These are phyloP conservation scores for Volucella bombylans DNA, from an alignment of 2,888 invertebrate genomes.

Conservation along the genomic window DNA sequence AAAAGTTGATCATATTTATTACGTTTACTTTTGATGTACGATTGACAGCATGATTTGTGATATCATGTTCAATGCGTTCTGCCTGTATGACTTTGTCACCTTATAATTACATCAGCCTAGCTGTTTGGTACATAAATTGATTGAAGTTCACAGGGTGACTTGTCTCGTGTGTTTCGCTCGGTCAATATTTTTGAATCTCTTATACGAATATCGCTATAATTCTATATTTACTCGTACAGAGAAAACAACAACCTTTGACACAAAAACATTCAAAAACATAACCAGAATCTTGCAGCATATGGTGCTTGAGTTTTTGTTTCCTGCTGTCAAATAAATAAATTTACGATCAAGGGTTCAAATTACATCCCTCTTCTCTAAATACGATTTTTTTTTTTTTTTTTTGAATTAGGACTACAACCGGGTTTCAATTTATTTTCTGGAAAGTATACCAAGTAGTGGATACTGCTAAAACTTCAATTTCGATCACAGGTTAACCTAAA, in stretches of 20 bases:
- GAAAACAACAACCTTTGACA: too few relatives aligned
- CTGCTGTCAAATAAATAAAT: constrained; percentile 27
- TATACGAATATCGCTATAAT: too few relatives aligned
- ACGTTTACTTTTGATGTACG: not conserved
- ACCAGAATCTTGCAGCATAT: constrained; percentile 21
- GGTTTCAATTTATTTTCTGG: not conserved
- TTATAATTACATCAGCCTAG: constrained; percentile 5
- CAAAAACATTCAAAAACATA: too few relatives aligned
- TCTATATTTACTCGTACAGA: too few relatives aligned
- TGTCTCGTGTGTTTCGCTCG: too few relatives aligned
- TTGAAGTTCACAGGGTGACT: not conserved
- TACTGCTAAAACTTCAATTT: constrained; percentile 52
- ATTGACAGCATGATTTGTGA: not conserved
- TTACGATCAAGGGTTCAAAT: constrained; percentile 28
- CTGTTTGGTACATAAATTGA: constrained; percentile 15
- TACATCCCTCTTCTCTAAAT: constrained; percentile 10
- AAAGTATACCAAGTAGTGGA: constrained; percentile 53
- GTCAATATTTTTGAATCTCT: too few relatives aligned
- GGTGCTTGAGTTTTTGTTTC: constrained; percentile 34
- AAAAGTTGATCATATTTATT: constrained; percentile 18
- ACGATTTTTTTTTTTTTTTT: not conserved
- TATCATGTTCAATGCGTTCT: constrained; percentile 26
- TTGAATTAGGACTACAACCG: constrained; percentile 1
- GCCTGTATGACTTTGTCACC: constrained; percentile 32
- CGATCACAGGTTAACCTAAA: constrained; percentile 63